Evolutionary conservation across 1,140 invertebrate genomes (phyloP), one percentile per base, ranked within the genome.

Genomic region (Sycobia sp.): DNA sequence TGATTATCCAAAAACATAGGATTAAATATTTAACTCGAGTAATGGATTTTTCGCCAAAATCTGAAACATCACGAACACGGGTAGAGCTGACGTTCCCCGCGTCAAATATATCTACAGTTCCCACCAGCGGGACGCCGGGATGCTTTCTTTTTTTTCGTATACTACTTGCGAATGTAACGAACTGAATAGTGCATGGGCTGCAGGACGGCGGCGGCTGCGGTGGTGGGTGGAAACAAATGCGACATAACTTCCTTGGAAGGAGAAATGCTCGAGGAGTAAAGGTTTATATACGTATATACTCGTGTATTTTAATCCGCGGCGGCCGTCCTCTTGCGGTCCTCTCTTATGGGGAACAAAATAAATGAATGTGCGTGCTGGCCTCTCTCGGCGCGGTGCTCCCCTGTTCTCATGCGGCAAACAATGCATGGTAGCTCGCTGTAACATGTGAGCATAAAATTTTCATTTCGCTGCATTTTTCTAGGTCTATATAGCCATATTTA

Each of bases 201-300:
- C 11, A 4, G 29, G 29, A 4, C 5, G 29, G 29, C 29, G 29
- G 29, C 11, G 5, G 29, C 5, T 25, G 22, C 11, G 22, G 10
- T 46, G 23, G 64, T 65, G 63, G 63, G 57, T 51, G 51, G 57
- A 49, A 47, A 66, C 49, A 50, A 66, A 60, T 66, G 57, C 57
- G 58, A 66, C 34, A 61, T 38, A 39, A n/a, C 46, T 61, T 60
- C 64, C 64, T 43, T 61, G 56, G 36, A 66, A 32, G 57, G 64
- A 39, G 50, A 66, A 49, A 38, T 22, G 49, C 36, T 59, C 55
- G 23, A 20, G 55, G 36, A 14, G 46, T 36, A n/a, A n/a, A n/a
- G n/a, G n/a, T n/a, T n/a, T n/a, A n/a, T n/a, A n/a, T n/a, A n/a
- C n/a, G n/a, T n/a, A n/a, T n/a, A n/a, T n/a, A n/a, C 32, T 13